Base-by-base conservation (phyloP, 1,140 invertebrate genomes). In the Drosophila ercepeae region DNA sequence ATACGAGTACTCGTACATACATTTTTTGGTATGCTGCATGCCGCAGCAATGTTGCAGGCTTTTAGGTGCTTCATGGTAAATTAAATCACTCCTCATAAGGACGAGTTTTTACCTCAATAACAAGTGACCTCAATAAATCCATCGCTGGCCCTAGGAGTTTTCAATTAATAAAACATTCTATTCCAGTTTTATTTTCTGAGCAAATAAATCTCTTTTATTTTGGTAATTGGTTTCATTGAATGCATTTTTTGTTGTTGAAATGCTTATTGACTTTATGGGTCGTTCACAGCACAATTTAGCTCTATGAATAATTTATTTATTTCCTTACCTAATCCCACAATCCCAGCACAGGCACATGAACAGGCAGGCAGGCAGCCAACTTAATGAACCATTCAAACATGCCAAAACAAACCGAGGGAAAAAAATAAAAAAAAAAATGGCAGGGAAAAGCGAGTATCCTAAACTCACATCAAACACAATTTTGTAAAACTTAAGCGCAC, bases 391-490 rank as follows among this genome's bases (percentile, higher is more conserved):
- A 76, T 81, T 57, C 50, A 69, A 55, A 53, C 32, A 81, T 29
- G 11, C 34, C 34, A 49, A 55, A 65, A 53, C 61, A 52, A 75
- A 21, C n/a, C 7, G 11, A 25, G 23, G 5, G 4, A 39, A 21
- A 21, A 59, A 48, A 34, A 39, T 16, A 39, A 1, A 18, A 5
- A 16, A 7, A 42, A 42, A 19, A 42, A 45, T n/a, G 25, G n/a
- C n/a, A n/a, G n/a, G n/a, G 29, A 27, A 45, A 77, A 23, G 29
- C 7, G 42, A 63, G 49, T 34, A 45, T 36, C 59, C 29, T 63
- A 45, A 67, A 73, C 65, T 52, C 76, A 84, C 82, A 84, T 84
- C 82, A 84, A 88, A 84, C 81, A 84, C 81, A 84, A 79, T 86
- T 81, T 53, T 27, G 29, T 27, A 67, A 59, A 74, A 74, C 63